Evolutionary conservation across 2,888 invertebrate species (phyloP), one percentile per base, ranked within the genome.

Genomic region (Cyrtodaria siliqua): DNA sequence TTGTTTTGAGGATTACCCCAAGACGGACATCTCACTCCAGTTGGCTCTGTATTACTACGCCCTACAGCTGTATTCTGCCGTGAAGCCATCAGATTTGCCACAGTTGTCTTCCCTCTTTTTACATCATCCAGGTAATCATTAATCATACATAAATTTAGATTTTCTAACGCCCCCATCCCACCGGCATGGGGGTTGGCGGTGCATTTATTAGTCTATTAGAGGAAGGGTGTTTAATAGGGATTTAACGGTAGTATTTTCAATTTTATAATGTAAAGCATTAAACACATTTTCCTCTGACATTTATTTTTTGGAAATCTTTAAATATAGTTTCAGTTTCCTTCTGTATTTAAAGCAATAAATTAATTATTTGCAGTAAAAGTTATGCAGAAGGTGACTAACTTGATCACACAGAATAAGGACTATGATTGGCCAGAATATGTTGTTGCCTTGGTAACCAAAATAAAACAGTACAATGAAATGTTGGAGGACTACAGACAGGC

Each of bases 401-500:
- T 86, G 61, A 74, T 90, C 24, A 82, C 63, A 23, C 69, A 74
- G 59, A 83, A 81, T 42, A 63, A 82, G 40, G 82, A 83, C 26
- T 23, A 63, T 63, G 84, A 85, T 47, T 86, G 86, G 86, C 85
- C 87, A 56, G 60, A 73, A 1, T 85, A 85, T 27, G 84, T 86
- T 49, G 53, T 74, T 29, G 79, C 80, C 23, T 76, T 90, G 56
- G 84, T 88, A 2, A 82, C 85, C 18, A 89, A 92, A 50, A 84
- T 94, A 56, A 75, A 87, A 24, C 82, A 90, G 29, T 93, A 93
- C 73, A 84, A 90, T 52, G 91, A 91, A 40, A 85, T 92, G 83
- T 77, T 93, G 68, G 90, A 90, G 38, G 94, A 94, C 80, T 93
- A 91, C 76, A 87, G 90, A 38, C 94, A 94, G 86, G 94, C 93